Evolutionary conservation across 1,140 invertebrate species (phyloP).

Genomic region (Euura saliciscinereae): DNA sequence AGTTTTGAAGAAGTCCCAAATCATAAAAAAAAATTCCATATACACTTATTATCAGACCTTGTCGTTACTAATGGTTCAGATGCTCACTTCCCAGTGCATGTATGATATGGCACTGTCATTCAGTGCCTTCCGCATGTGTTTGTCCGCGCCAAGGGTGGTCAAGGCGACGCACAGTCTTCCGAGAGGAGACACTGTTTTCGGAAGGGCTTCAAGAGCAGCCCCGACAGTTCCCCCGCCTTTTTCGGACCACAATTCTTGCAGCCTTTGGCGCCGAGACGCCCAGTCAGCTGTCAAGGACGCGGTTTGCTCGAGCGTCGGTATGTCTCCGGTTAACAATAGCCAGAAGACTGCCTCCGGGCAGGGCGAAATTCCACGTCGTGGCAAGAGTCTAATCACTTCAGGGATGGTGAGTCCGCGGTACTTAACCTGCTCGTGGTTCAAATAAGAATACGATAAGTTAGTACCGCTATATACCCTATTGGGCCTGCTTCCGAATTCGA

Average conservation of each 20-base stretch:
- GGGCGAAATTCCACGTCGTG: conserved; percentile 37
- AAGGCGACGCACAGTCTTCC: conserved; percentile 38
- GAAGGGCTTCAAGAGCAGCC: conserved; percentile 33
- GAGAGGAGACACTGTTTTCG: conserved; percentile 34
- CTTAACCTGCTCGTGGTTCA: conserved; percentile 26
- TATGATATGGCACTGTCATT: conserved; percentile 28
- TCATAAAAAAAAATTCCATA: no score
- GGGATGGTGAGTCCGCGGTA: conserved; percentile 44
- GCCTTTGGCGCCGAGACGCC: conserved; percentile 34
- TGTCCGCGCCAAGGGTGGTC: conserved; percentile 34
- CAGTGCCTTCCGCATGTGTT: conserved; percentile 25
- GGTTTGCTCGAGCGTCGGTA: conserved; percentile 44
- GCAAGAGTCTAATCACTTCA: conserved; percentile 38
- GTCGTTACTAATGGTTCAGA: no score
- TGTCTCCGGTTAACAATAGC: conserved; percentile 45
- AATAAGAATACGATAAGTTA: not conserved
- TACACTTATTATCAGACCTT: no score
- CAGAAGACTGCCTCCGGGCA: conserved; percentile 47
- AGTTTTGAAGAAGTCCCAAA: no score
- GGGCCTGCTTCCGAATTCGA: no score
- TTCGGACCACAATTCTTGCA: conserved; percentile 38
- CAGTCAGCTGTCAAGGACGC: conserved; percentile 42
- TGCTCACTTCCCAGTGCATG: conserved; percentile 43
- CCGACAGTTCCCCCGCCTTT: conserved; percentile 32
- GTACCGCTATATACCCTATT: no score